Base-by-base conservation (phyloP, 2,888 invertebrate genomes). In the Drosophila setosimentum region DNA sequence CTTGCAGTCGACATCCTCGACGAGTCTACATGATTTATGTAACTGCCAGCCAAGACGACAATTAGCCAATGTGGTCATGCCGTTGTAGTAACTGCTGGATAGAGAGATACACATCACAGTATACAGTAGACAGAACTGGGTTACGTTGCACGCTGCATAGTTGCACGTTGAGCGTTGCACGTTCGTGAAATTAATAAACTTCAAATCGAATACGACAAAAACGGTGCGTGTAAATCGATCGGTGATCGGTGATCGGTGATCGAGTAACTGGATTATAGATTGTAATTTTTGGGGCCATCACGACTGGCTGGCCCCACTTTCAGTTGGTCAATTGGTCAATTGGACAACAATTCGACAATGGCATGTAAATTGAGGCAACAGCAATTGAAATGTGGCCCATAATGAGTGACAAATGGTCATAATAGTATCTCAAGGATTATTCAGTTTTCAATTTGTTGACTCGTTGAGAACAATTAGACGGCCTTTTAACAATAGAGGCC, bases 1-100 rank as follows among this genome's bases (percentile, higher is more conserved):
- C 64, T 67, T 68, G 75, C 60, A 65, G 65, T 79, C 87, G 63
- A 73, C 85, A 85, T 85, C 85, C 85, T 85, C 85, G 55, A 66
- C 84, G 62, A 80, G 80, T 73, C 85, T 78, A 74, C 75, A 85
- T 85, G 89, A 85, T 85, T 85, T 85, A 85, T 85, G 74, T 70
- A 73, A 69, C 75, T 45, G 71, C 68, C 82, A 62, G 29, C n/a
- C 55, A 37, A 42, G 76, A 67, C 87, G 85, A 89, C 85, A 85
- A 85, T 85, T 85, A 85, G 85, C 80, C 84, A 76, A 73, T 76
- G 68, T 74, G 68, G 61, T 54, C 73, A 65, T 67, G 86, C 78
- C 73, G 67, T 74, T 37, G 27, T 54, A n/a, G 71, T 78, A 83
- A 71, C 78, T 86, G 73, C 70, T 65, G 60, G 77, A 51, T 68